Evolutionary conservation across 1,140 invertebrate genomes (phyloP).

Genomic region (Carposina sasakii): DNA sequence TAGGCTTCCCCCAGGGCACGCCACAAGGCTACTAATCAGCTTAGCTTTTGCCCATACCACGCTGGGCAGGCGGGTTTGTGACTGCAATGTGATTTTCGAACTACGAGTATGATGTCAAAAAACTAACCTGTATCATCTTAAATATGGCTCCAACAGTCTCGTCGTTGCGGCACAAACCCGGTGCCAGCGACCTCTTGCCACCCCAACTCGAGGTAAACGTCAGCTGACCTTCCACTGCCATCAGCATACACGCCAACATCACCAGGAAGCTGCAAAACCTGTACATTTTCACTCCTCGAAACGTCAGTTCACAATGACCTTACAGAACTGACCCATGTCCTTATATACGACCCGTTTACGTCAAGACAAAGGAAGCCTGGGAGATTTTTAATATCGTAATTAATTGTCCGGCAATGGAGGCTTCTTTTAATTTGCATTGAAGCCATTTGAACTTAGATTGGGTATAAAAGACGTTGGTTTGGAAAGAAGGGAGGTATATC

Average conservation of each 20-base stretch:
- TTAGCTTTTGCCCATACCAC: background rate
- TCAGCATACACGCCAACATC: background rate
- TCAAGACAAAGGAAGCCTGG: no score
- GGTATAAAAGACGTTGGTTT: no score
- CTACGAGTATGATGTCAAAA: no score
- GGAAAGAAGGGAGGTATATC: no score
- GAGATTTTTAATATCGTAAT: no score
- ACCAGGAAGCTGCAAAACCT: background rate
- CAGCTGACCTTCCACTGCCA: background rate
- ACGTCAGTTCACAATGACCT: no score
- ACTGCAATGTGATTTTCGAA: background rate
- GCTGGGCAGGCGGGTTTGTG: background rate
- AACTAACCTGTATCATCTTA: background rate
- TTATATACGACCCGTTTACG: no score
- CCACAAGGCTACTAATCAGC: background rate
- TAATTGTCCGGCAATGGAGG: no score
- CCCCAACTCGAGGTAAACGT: slow-evolving; percentile 4
- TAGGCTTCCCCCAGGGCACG: no score
- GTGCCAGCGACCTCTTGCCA: background rate
- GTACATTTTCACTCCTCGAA: slow-evolving; percentile 1
- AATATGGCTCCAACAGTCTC: background rate
- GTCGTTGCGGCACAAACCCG: background rate
- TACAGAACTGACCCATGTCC: no score
- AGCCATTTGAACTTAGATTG: no score
- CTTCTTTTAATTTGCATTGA: no score